Base-by-base conservation (phyloP, 2,888 invertebrate species). In the Quadroppia sp. region DNA sequence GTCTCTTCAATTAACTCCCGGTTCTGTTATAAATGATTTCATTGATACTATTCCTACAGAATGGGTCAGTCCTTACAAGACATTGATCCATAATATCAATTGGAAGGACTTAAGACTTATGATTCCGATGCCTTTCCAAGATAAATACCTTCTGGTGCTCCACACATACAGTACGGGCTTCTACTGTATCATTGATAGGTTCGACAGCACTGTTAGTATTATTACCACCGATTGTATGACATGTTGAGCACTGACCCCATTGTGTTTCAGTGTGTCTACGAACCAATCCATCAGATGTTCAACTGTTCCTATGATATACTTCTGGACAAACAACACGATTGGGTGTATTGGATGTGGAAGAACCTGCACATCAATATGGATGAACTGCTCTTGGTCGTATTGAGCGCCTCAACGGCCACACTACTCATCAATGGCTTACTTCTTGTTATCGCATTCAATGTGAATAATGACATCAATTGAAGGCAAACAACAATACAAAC, bases 261-360 rank as follows among this genome's bases (percentile, higher is more conserved):
- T 48, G 4, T 48, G 4, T 48, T 64, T 64, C 23, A 64, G 61
- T 64, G 61, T 30, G 36, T 20, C 20, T 36, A 64, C 9, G 20
- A 20, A 23, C 36, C 61, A 20, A 64, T 64, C 11, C 61, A 64
- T 30, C 36, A 64, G 13, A 40, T 64, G 17, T 64, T 64, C 36
- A 36, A 64, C 20, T 64, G 61, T 64, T 36, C 61, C 1, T n/a
- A 64, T 32, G n/a, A 36, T 20, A 20, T 64, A 17, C 36, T 36
- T 36, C 61, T 64, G 13, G 32, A 30, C 20, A 64, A 64, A 36
- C 36, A 36, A 20, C 32, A 64, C 0, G 23, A 64, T 36, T 64
- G 61, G 61, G 36, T 64, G 32, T 64, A 64, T 64, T 64, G n/a
- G 61, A 13, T 64, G 32, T 64, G 61, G 61, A 32, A 20, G 15